Percentiles rank a stretch among this genome's conserved stretches.
phyloP scores from a whole-genome alignment of 1,140 invertebrate species.

The Watersipora subatra region DNA sequence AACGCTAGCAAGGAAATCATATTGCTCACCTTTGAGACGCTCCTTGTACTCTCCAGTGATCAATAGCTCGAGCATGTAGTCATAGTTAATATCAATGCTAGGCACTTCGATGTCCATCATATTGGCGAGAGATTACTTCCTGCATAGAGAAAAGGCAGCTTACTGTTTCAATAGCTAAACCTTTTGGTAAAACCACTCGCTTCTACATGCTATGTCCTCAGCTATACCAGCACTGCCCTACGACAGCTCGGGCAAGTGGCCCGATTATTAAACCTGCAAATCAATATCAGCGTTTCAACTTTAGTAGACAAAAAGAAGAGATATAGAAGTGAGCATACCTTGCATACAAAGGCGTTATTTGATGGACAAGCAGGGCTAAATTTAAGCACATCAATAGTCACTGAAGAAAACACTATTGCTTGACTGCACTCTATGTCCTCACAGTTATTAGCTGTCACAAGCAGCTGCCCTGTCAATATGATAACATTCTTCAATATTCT shows the following conservation, averaged over 20 bases:
- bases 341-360: not conserved
- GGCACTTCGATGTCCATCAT: not conserved
- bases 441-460: not conserved
- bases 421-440: no score
- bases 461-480: not conserved
- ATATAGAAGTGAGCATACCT: not conserved
- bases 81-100: not conserved
- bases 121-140: not conserved
- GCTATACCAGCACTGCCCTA: not conserved
- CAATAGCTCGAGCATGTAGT: not conserved
- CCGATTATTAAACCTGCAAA: not conserved
- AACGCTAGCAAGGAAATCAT: not conserved
- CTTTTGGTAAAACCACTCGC: not conserved
- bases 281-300: not conserved
- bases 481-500: not conserved
- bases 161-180: not conserved
- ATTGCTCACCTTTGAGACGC: not conserved
- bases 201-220: not conserved
- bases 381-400: not conserved
- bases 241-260: not conserved
- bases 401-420: no score
- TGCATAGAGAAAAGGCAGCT: not conserved
- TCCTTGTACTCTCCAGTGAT: not conserved
- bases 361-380: not conserved
- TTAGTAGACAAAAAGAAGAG: not conserved